Conservation (phyloP, 2,113 vertebrate species). For the Ammospiza nelsoni region DNA sequence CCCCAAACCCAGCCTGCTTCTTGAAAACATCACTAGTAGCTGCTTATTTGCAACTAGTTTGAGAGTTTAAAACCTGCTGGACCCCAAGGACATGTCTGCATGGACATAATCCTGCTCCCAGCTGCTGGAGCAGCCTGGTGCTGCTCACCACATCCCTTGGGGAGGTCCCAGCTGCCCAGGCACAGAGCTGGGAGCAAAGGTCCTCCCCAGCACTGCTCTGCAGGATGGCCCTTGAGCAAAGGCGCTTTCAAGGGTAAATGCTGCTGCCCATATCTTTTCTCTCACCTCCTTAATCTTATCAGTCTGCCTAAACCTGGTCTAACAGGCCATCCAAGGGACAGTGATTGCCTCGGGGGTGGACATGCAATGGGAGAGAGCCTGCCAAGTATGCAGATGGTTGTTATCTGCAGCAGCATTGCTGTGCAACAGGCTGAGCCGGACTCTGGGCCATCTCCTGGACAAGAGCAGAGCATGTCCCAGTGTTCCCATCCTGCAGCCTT, state of each 20-base stretch:
- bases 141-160: accelerated
- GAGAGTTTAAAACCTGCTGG: neutral
- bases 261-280: neutral
- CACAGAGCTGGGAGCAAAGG: neutral
- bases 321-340: slow-evolving; percentile 58
- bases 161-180: neutral
- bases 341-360: slow-evolving; percentile 27
- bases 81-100: neutral
- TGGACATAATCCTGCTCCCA: neutral
- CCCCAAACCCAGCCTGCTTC: neutral
- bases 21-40: neutral
- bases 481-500: neutral
- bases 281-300: slow-evolving; percentile 64
- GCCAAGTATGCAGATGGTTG: slow-evolving; percentile 60
- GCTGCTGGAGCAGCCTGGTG: neutral
- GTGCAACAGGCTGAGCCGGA: neutral
- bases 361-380: slow-evolving; percentile 4
- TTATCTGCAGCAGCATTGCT: slow-evolving; percentile 52
- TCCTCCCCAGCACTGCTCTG: neutral
- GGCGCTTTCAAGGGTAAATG: neutral
- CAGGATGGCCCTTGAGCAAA: neutral
- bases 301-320: slow-evolving; percentile 41
- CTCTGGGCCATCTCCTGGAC: neutral
- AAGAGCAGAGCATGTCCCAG: neutral
- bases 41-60: neutral